Base-by-base conservation (phyloP, 2,113 vertebrate genomes). In the Nothocercus nigrocapillus region DNA sequence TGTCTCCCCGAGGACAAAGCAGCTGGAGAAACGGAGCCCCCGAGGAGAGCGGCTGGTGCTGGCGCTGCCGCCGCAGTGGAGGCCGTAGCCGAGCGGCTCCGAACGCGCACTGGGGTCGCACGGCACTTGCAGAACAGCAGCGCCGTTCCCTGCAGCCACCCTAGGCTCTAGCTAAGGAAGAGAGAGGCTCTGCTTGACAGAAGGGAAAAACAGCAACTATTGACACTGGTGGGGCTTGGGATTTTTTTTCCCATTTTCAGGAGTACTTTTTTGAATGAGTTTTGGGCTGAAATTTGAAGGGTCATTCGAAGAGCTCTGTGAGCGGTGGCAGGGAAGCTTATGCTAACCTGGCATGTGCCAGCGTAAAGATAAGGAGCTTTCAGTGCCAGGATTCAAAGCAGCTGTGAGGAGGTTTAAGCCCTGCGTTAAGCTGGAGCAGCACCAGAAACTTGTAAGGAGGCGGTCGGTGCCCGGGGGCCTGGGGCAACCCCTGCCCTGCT, bases 321-420 rank as follows among this genome's bases (percentile, higher is more conserved):
- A 13, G 36, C 0, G 4, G 40, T 64, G n/a, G 32, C n/a, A 70
- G 36, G 64, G 59, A 16, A n/a, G 58, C 13, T 49, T 82, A 36
- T 2, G 3, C 20, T 82, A 47, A n/a, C 20, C 22, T 34, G 32
- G 32, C 24, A 3, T 0, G 1, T 4, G 1, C 0, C 15, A 38
- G 11, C 20, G 2, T 5, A 38, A 25, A 32, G 27, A 14, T 24
- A 64, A 28, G 64, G 42, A 74, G 64, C 63, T 38, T 53, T 77
- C 56, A 34, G 32, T 4, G 1, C 7, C 61, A 38, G 54, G 13
- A 34, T 17, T 47, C 64, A 64, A 66, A 74, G 8, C 62, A 47
- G 32, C 68, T 40, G 44, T 53, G 12, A 75, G 38, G 51, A 79
- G 82, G 61, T 45, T 63, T 38, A 45, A 68, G 45, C 72, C 40